Evolutionary conservation across 2,797 vertebrate species (phyloP).

Genomic region (Acestrorhynchus altus): DNA sequence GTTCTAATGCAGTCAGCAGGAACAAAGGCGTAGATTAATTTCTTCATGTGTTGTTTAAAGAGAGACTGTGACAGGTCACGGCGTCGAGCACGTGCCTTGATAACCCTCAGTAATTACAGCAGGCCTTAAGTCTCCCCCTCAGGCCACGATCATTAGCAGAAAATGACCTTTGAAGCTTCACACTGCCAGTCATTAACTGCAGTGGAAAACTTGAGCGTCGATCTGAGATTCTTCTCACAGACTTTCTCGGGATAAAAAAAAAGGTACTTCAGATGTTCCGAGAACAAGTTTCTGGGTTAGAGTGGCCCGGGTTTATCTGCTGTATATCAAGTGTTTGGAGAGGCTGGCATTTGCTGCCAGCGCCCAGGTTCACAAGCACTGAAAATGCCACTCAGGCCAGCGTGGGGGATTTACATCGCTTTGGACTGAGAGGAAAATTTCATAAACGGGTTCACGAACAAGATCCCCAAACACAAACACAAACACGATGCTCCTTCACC

Average conservation of each 20-base stretch:
- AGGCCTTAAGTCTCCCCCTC: constrained; percentile 26
- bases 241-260: neutral
- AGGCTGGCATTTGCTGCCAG: constrained; percentile 31
- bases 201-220: constrained; percentile 27
- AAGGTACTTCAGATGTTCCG: constrained; percentile 11
- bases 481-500: neutral
- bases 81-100: constrained; percentile 15
- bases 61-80: constrained; percentile 36
- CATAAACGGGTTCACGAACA: constrained; percentile 38
- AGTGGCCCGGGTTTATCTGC: constrained; percentile 28
- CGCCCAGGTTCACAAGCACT: constrained; percentile 26
- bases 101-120: constrained; percentile 51
- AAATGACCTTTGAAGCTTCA: constrained; percentile 49
- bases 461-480: constrained; percentile 25
- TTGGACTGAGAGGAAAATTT: constrained; percentile 25
- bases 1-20: constrained; percentile 46
- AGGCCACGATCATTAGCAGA: constrained; percentile 48
- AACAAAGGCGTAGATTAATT: constrained; percentile 48
- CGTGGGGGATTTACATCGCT: constrained; percentile 23
- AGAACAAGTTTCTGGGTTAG: constrained; percentile 29
- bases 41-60: constrained; percentile 57
- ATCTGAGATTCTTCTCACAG: constrained; percentile 36
- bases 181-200: constrained; percentile 45
- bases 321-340: constrained; percentile 39
- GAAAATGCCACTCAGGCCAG: constrained; percentile 39